Evolutionary conservation across 2,797 vertebrate genomes (phyloP).

Genomic region (Tapirus indicus): DNA sequence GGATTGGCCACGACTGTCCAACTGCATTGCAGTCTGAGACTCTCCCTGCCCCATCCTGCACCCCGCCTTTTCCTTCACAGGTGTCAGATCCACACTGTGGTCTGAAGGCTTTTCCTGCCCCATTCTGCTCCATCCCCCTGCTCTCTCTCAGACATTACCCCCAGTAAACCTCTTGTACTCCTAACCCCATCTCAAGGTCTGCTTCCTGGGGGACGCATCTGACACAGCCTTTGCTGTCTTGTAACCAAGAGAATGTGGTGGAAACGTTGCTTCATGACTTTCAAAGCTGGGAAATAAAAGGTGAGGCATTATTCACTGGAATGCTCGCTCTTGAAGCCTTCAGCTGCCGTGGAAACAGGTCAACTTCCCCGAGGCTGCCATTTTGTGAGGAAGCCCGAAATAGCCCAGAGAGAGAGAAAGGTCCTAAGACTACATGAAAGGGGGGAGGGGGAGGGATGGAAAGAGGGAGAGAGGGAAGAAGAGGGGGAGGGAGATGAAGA

Average conservation of each 20-base stretch:
- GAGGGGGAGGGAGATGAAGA: not conserved
- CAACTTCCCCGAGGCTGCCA: not conserved
- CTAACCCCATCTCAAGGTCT: not conserved
- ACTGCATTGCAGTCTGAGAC: not conserved
- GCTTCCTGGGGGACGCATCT: not conserved
- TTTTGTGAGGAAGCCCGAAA: not conserved
- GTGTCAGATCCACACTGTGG: too few relatives aligned
- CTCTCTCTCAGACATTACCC: not conserved
- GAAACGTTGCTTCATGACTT: not conserved
- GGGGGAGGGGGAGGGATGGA: fast-evolving
- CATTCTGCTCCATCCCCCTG: not conserved
- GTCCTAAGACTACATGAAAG: not conserved
- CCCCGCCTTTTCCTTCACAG: not conserved
- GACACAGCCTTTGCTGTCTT: not conserved
- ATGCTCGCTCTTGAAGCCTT: not conserved
- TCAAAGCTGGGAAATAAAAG: not conserved
- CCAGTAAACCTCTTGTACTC: not conserved
- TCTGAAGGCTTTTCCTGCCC: not conserved
- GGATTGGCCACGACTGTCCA: not conserved
- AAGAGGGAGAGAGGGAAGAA: fast-evolving
- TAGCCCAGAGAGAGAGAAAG: not conserved
- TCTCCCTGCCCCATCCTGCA: not conserved
- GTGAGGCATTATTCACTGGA: not conserved
- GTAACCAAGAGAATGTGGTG: not conserved
- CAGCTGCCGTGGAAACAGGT: not conserved